phyloP scores from a whole-genome alignment of 2,113 vertebrate species.

The Oncorhynchus clarkii region DNA sequence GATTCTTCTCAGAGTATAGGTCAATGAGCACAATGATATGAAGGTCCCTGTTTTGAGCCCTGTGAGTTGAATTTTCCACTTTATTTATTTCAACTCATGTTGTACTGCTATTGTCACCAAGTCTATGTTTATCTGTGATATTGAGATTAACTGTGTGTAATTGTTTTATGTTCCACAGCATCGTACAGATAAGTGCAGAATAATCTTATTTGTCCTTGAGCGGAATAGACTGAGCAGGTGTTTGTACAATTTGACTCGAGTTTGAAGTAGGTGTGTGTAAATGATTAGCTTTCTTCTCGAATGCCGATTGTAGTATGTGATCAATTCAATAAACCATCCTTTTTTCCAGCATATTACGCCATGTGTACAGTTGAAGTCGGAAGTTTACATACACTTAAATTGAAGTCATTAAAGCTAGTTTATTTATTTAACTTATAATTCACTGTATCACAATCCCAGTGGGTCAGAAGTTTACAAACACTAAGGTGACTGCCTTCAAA shows the following conservation, averaged over 20 bases:
- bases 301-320: constrained; percentile 37
- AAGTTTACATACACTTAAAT: no score
- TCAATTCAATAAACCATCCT: constrained; percentile 36
- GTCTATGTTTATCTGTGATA: neutral
- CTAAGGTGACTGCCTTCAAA: no score
- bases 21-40: neutral
- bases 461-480: no score
- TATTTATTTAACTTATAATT: no score
- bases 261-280: neutral
- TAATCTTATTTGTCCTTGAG: neutral
- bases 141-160: constrained; percentile 3
- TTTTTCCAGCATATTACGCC: constrained; percentile 4
- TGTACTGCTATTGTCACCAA: constrained; percentile 5
- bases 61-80: constrained; percentile 13
- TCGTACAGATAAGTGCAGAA: constrained; percentile 25
- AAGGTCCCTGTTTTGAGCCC: neutral
- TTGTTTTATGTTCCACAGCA: constrained; percentile 1
- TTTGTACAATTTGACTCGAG: neutral
- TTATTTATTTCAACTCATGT: constrained; percentile 34
- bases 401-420: no score
- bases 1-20: neutral
- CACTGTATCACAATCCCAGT: no score
- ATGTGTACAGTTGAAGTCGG: neutral
- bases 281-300: constrained; percentile 9
- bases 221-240: neutral